These are phyloP conservation scores for Acanthis flammea DNA, from an alignment of 2,797 vertebrate genomes.

Conservation along the genomic window DNA sequence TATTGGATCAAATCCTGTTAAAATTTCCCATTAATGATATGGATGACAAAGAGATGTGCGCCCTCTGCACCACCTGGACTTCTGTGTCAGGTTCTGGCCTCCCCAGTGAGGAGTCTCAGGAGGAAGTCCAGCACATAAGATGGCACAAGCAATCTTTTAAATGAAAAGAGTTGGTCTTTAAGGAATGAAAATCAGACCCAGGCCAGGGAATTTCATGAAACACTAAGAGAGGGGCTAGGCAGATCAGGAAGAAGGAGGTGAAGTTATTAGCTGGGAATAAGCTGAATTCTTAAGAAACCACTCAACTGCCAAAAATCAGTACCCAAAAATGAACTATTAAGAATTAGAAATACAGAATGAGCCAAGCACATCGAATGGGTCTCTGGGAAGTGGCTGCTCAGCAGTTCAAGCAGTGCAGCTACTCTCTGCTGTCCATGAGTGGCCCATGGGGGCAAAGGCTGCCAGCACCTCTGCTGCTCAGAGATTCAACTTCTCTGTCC, in stretches of 20 bases:
- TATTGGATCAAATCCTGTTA: background rate
- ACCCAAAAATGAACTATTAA: background rate
- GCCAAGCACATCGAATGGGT: background rate
- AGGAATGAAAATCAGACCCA: background rate
- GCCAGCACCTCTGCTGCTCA: rapidly evolving
- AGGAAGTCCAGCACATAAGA: rapidly evolving
- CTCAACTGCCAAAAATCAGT: background rate
- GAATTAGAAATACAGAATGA: background rate
- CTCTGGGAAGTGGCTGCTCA: background rate
- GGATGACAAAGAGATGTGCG: background rate
- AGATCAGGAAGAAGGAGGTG: rapidly evolving
- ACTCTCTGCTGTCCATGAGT: rapidly evolving
- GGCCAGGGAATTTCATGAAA: background rate
- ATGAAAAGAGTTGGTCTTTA: background rate
- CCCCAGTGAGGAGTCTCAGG: background rate
- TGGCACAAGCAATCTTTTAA: background rate
- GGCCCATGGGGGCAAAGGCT: background rate
- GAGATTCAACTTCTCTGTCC: background rate
- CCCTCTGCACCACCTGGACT: background rate
- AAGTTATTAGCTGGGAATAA: background rate
- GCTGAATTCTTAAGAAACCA: background rate
- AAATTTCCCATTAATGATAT: background rate
- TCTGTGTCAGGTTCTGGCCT: background rate
- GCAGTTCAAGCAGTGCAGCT: background rate
- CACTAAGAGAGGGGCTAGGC: background rate